phyloP scores from a whole-genome alignment of 2,797 vertebrate species.

The Nasua narica region DNA sequence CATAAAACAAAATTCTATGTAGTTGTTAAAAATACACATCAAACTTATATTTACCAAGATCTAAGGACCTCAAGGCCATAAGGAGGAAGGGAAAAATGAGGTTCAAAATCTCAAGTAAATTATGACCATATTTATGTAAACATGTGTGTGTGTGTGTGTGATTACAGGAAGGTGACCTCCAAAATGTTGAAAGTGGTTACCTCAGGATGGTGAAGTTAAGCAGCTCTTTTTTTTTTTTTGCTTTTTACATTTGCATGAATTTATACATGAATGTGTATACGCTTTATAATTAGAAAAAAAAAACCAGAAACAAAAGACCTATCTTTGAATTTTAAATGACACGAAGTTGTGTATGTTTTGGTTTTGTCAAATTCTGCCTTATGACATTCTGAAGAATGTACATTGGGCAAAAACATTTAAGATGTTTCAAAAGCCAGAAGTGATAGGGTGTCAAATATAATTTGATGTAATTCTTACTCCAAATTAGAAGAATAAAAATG shows the following conservation, averaged over 20 bases:
- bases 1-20: background rate
- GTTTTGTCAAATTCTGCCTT: background rate
- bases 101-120: background rate
- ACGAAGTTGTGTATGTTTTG: background rate
- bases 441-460: background rate
- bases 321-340: conserved; percentile 6
- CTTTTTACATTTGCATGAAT: background rate
- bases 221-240: background rate
- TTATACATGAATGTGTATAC: background rate
- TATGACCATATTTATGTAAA: background rate
- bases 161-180: background rate
- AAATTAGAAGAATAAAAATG: conserved; percentile 18
- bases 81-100: background rate
- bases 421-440: background rate
- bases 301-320: background rate
- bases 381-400: background rate
- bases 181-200: background rate
- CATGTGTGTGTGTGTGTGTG: background rate
- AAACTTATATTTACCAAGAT: background rate
- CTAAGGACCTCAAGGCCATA: background rate
- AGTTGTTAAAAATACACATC: background rate
- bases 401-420: background rate
- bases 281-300: background rate
- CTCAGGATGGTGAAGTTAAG: background rate
- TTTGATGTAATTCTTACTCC: conserved; percentile 11